Conservation (phyloP, 1,140 invertebrate species). For the Melanaphis sacchari region DNA sequence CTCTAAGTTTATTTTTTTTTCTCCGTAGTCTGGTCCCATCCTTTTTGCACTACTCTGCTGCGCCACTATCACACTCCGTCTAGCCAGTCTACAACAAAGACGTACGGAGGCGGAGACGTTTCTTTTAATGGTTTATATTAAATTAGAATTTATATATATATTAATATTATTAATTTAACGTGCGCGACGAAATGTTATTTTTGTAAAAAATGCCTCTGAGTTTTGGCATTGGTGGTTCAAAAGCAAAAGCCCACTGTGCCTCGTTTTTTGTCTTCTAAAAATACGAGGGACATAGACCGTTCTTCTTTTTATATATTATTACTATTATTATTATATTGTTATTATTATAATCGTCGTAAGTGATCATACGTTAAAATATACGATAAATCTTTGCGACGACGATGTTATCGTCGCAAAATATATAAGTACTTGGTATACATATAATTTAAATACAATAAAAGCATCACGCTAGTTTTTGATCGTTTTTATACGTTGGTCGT, state of each 20-base stretch:
- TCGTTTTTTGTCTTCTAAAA: slow-evolving; percentile 8
- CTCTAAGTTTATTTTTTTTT: not conserved
- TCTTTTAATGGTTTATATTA: slow-evolving; percentile 17
- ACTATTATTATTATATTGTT: not conserved
- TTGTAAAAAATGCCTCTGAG: not conserved
- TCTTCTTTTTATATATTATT: not conserved
- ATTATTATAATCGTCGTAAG: not conserved
- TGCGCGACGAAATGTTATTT: not conserved
- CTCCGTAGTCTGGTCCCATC: not conserved
- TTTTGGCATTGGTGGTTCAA: not conserved
- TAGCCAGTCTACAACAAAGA: not conserved
- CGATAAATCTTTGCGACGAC: not conserved
- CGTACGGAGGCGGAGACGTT: not conserved
- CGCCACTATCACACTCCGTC: not conserved
- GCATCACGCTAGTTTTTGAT: not conserved
- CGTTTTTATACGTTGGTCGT: not conserved
- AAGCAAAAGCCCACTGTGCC: not conserved
- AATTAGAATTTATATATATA: not conserved
- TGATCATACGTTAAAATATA: not conserved
- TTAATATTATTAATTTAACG: not conserved
- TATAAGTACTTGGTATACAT: not conserved
- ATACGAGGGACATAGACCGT: not conserved
- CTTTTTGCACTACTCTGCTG: not conserved
- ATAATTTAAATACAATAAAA: not conserved
- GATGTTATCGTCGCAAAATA: not conserved